Evolutionary conservation across 2,113 vertebrate genomes (phyloP).

Genomic region (Oncorhynchus clarkii): DNA sequence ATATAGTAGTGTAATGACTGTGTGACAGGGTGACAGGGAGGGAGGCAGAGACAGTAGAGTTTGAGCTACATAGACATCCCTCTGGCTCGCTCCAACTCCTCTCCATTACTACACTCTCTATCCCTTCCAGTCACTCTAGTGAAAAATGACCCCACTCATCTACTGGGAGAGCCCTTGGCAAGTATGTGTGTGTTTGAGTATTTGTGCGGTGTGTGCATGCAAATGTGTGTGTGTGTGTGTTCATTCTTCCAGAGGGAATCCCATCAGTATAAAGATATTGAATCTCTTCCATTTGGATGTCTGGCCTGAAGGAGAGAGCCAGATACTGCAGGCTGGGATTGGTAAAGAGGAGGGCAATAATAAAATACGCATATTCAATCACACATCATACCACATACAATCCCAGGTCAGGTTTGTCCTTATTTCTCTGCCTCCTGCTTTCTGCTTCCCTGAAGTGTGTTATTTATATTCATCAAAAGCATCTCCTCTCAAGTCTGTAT

Average conservation of each 20-base stretch:
- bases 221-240: conserved; percentile 4
- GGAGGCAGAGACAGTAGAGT: no score
- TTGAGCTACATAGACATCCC: no score
- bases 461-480: conserved; percentile 17
- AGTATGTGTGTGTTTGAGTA: conserved; percentile 31
- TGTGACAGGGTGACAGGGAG: no score
- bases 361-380: conserved; percentile 54
- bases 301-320: conserved; percentile 33
- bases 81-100: conserved; percentile 48
- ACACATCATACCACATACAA: conserved; percentile 1
- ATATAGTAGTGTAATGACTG: no score
- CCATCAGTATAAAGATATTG: conserved; percentile 56
- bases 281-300: conserved; percentile 63
- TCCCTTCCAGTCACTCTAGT: conserved; percentile 58
- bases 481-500: not conserved
- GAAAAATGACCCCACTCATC: conserved; percentile 70
- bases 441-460: not conserved
- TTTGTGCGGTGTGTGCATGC: not conserved
- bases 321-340: conserved; percentile 31
- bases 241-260: conserved; percentile 61
- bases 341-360: conserved; percentile 29
- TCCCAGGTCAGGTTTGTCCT: conserved; percentile 17
- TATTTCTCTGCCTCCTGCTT: conserved; percentile 16
- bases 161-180: conserved; percentile 65
- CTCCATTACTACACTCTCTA: conserved; percentile 57